Percentiles rank a stretch among this genome's conserved stretches.
Conservation (phyloP, 1,140 invertebrate genomes). For the Penaeus vannamei region DNA sequence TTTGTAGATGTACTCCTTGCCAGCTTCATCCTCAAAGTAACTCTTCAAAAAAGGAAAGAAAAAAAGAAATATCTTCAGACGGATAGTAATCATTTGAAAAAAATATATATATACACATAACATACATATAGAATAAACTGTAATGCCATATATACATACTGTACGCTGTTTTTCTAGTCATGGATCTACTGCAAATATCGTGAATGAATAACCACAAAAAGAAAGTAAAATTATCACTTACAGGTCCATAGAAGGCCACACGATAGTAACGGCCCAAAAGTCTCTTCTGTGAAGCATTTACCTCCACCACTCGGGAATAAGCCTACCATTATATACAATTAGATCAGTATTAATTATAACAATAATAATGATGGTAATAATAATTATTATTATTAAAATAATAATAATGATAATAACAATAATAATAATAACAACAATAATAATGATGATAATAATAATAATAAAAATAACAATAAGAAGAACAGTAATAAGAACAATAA, state of each 20-base stretch:
- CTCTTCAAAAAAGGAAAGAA: conserved; percentile 75
- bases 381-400: not conserved
- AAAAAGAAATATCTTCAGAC: too few species aligned
- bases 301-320: conserved; percentile 88
- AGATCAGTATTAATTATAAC: conserved; percentile 3
- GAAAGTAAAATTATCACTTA: conserved; percentile 26
- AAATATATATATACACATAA: too few species aligned
- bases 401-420: too few species aligned
- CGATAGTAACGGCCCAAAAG: conserved; percentile 92
- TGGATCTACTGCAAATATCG: not conserved
- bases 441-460: too few species aligned
- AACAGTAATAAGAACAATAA: too few species aligned
- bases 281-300: conserved; percentile 86
- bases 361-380: not conserved
- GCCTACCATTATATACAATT: conserved; percentile 67
- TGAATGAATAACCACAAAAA: not conserved
- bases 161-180: not conserved
- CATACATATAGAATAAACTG: too few species aligned
- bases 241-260: conserved; percentile 80
- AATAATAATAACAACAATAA: too few species aligned
- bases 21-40: conserved; percentile 92
- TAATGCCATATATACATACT: too few species aligned
- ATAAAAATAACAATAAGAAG: too few species aligned
- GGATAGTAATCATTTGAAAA: too few species aligned
- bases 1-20: conserved; percentile 94